Evolutionary conservation across 2,888 invertebrate species (phyloP).

Genomic region (Tetropium fuscum): DNA sequence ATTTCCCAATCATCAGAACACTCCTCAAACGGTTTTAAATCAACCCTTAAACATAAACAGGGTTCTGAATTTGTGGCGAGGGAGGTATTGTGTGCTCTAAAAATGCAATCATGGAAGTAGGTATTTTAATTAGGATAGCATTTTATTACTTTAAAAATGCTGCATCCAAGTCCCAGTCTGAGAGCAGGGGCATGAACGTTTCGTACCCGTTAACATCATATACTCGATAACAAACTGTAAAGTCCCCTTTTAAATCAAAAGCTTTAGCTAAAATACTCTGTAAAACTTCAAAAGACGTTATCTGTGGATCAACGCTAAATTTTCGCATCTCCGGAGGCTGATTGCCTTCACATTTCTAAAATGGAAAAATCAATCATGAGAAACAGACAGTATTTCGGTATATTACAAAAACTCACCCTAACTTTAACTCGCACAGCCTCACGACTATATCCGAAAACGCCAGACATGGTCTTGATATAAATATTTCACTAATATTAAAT

Average conservation of each 20-base stretch:
- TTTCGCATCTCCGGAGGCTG: conserved; percentile 86
- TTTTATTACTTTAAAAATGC: conserved; percentile 85
- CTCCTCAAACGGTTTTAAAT: conserved; percentile 90
- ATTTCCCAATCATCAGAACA: conserved; percentile 80
- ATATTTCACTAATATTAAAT: conserved; percentile 13
- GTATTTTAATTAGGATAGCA: background rate
- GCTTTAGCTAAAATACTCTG: conserved; percentile 93
- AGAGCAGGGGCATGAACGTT: conserved; percentile 87
- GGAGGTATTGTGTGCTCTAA: conserved; percentile 78
- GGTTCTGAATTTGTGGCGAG: conserved; percentile 84
- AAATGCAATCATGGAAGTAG: conserved; percentile 26
- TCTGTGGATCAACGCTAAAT: conserved; percentile 96
- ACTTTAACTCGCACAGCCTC: conserved; percentile 95
- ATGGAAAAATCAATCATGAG: conserved; percentile 45
- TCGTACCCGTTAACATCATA: conserved; percentile 91
- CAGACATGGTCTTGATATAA: conserved; percentile 58
- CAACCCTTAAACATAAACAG: conserved; percentile 89
- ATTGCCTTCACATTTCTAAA: conserved; percentile 87
- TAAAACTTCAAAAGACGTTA: conserved; percentile 93
- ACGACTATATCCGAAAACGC: conserved; percentile 81
- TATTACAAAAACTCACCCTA: conserved; percentile 73
- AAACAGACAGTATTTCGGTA: conserved; percentile 5
- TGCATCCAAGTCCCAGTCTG: conserved; percentile 98
- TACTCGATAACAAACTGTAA: conserved; percentile 90
- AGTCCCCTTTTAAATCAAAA: conserved; percentile 95